Evolutionary conservation across 2,113 vertebrate genomes (phyloP).

Genomic region (Mellivora capensis): DNA sequence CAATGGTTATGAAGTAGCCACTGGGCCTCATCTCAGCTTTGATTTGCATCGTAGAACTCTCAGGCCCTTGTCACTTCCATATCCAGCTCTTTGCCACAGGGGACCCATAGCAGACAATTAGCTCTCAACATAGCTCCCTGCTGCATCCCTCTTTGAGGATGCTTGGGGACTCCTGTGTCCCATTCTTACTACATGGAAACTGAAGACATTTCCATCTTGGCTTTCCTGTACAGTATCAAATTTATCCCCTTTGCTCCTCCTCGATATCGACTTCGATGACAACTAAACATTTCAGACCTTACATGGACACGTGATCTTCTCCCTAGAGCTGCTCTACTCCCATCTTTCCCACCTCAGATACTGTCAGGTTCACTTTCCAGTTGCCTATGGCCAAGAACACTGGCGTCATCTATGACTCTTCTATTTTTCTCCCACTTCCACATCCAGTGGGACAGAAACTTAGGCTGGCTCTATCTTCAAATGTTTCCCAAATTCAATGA

Average conservation of each 20-base stretch:
- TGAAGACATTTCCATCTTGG: background rate
- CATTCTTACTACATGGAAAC: background rate
- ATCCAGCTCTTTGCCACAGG: background rate
- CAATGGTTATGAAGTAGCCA: background rate
- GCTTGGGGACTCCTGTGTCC: background rate
- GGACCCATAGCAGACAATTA: background rate
- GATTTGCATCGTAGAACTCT: background rate
- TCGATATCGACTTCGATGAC: background rate
- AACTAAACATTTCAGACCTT: background rate
- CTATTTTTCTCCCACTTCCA: background rate
- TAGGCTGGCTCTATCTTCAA: background rate
- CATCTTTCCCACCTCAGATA: background rate
- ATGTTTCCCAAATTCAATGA: background rate
- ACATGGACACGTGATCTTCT: background rate
- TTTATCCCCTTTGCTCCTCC: background rate
- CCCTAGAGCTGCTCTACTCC: background rate
- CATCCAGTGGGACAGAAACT: background rate
- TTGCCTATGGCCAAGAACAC: background rate
- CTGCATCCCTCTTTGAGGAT: background rate
- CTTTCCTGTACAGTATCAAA: background rate
- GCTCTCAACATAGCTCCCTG: background rate
- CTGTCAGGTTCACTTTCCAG: background rate
- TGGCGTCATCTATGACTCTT: background rate
- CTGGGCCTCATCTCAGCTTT: background rate
- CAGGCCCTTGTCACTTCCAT: background rate